Percentiles rank a stretch among this genome's conserved stretches.
Evolutionary conservation across 2,797 vertebrate species (phyloP).

Genomic region (Glyptemys insculpta): DNA sequence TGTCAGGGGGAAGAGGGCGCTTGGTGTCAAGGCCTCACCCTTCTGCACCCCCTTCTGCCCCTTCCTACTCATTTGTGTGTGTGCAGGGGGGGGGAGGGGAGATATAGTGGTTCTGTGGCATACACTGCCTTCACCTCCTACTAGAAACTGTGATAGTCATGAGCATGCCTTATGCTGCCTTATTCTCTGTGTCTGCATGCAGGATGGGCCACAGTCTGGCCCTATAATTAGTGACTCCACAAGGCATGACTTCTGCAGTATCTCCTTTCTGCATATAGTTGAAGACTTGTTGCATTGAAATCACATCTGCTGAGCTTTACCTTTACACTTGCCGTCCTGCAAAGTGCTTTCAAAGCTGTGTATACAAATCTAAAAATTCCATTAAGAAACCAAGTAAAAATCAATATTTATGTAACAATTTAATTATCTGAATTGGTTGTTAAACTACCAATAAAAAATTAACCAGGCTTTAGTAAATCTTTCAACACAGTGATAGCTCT

Average conservation of each 20-base stretch:
- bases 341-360: background rate
- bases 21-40: background rate
- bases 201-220: background rate
- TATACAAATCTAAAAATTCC: background rate
- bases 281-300: background rate
- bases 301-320: background rate
- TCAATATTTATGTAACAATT: background rate
- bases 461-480: background rate
- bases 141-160: background rate
- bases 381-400: background rate
- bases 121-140: background rate
- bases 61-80: background rate
- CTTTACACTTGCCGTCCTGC: background rate
- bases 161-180: background rate
- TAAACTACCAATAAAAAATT: background rate
- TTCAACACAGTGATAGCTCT: background rate
- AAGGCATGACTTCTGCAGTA: background rate
- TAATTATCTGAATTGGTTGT: background rate
- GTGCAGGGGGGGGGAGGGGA: rapidly evolving
- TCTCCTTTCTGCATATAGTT: background rate
- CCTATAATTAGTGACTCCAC: background rate
- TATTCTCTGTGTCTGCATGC: background rate
- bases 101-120: background rate
- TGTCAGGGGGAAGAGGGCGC: background rate
- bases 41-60: background rate